phyloP scores from a whole-genome alignment of 2,797 vertebrate genomes.

The Halcyon chelicuti region DNA sequence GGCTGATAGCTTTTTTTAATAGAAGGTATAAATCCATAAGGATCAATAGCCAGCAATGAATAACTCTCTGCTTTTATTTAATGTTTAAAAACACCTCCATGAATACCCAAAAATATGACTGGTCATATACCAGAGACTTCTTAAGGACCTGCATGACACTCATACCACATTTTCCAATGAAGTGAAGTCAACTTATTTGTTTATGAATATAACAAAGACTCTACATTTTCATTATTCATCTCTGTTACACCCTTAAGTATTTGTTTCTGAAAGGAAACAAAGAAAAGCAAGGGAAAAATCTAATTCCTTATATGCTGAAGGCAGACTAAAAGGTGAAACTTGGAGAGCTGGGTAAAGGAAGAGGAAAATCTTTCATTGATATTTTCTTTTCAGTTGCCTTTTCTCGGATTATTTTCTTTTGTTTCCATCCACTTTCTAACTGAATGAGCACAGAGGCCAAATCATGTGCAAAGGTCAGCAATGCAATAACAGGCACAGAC shows the following conservation, averaged over 20 bases:
- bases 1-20: neutral
- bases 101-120: neutral
- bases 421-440: neutral
- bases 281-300: neutral
- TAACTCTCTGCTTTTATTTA: neutral
- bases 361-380: neutral
- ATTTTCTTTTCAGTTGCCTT: neutral
- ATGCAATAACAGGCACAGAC: neutral
- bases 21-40: neutral
- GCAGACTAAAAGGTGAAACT: neutral
- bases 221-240: neutral
- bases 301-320: neutral
- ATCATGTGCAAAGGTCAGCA: neutral
- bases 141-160: neutral
- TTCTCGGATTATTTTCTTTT: neutral
- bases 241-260: neutral
- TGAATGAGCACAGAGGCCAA: neutral
- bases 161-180: neutral
- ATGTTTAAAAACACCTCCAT: neutral
- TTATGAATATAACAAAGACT: neutral
- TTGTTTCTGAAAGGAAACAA: neutral
- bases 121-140: neutral
- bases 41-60: neutral
- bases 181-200: neutral
- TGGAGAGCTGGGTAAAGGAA: accelerated